phyloP scores from a whole-genome alignment of 2,113 vertebrate genomes.

The Tricholaema leucomelas region DNA sequence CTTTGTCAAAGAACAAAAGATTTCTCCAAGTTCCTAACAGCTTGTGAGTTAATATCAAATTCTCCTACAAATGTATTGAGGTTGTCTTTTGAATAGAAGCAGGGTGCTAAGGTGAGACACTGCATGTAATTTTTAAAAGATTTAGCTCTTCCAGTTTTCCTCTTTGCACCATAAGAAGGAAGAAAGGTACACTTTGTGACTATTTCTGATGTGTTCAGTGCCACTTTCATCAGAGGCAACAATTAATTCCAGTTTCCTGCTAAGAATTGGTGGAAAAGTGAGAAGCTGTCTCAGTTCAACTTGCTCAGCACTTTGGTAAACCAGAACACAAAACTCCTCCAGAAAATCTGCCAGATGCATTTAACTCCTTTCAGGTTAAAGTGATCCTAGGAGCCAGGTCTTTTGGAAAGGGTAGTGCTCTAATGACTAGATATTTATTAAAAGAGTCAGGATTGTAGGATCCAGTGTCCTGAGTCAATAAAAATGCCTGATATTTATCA shows the following conservation, averaged over 20 bases:
- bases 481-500: background rate
- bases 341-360: background rate
- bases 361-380: background rate
- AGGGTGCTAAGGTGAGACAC: background rate
- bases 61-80: background rate
- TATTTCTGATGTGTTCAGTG: background rate
- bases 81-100: background rate
- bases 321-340: background rate
- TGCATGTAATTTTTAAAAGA: background rate
- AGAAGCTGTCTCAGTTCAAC: background rate
- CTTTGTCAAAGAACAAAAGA: background rate
- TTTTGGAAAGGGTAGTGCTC: background rate
- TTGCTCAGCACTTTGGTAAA: background rate
- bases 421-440: background rate
- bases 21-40: background rate
- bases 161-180: background rate
- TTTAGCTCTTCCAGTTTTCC: background rate
- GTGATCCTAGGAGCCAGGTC: background rate
- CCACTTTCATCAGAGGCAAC: background rate
- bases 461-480: background rate
- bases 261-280: background rate
- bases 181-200: background rate
- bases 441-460: background rate
- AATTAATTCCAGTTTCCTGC: background rate
- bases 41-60: background rate